These are phyloP conservation scores for Saxicola maurus DNA, from an alignment of 2,797 vertebrate genomes.

Conservation along the genomic window DNA sequence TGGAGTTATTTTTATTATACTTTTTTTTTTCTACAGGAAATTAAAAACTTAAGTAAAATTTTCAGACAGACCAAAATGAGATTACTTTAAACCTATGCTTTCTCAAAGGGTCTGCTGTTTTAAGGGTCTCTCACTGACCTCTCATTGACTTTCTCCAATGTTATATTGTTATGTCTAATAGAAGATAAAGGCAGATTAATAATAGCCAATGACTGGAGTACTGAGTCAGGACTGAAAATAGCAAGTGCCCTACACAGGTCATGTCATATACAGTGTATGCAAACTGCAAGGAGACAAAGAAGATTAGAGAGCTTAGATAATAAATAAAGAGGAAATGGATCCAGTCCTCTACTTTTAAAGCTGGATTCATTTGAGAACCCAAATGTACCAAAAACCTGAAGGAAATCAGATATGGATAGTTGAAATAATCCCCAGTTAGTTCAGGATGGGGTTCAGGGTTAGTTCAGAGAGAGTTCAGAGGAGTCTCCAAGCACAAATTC, in stretches of 20 bases:
- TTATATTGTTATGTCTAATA: constrained; percentile 19
- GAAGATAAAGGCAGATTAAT: constrained; percentile 42
- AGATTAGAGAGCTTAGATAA: constrained; percentile 6
- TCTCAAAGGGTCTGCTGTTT: not conserved
- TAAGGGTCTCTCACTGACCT: constrained; percentile 1
- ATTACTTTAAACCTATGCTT: not conserved
- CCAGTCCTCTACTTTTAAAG: not conserved
- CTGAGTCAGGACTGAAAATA: constrained; percentile 9
- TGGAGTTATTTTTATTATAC: not conserved
- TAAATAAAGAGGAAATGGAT: constrained; percentile 6
- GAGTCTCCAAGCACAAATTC: not conserved
- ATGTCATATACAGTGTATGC: not conserved
- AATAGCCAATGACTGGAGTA: not conserved
- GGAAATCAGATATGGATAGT: not conserved
- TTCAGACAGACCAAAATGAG: not conserved
- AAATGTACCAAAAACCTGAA: not conserved
- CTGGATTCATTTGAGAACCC: not conserved
- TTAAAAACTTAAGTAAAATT: not conserved
- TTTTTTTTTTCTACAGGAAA: not conserved
- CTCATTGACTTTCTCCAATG: not conserved
- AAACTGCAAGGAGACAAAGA: constrained; percentile 11
- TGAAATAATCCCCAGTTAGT: constrained; percentile 6
- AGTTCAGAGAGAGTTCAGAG: constrained; percentile 36
- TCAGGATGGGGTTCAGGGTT: not conserved
- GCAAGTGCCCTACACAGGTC: not conserved